Conservation (phyloP, 1,140 invertebrate species). For the Centruroides vittatus region DNA sequence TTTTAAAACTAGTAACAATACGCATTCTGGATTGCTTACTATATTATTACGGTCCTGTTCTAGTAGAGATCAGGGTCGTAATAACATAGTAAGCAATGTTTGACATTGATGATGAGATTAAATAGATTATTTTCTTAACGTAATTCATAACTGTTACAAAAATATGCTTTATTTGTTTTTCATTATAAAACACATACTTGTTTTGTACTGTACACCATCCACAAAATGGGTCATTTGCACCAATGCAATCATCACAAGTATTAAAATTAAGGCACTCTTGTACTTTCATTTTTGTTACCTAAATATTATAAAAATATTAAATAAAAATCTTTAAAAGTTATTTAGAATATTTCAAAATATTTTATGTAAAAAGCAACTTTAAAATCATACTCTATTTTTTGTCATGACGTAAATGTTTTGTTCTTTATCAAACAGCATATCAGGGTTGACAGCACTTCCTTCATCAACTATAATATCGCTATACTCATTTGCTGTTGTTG, state of each 20-base stretch:
- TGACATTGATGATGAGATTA: no score
- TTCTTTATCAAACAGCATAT: constrained; percentile 48
- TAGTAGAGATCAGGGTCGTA: no score
- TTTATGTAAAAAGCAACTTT: no score
- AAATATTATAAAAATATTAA: no score
- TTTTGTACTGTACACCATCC: background rate
- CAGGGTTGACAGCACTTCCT: constrained; percentile 62
- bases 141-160: no score
- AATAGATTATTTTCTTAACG: no score
- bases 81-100: no score
- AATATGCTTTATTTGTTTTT: background rate
- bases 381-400: constrained; percentile 41
- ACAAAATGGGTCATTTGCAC: background rate
- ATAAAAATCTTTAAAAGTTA: no score
- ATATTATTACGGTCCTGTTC: no score
- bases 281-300: background rate
- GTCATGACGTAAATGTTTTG: constrained; percentile 85
- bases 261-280: background rate
- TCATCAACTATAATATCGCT: constrained; percentile 71
- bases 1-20: no score
- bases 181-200: background rate
- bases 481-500: constrained; percentile 67
- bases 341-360: no score
- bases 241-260: background rate
- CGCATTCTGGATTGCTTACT: no score